phyloP scores from a whole-genome alignment of 2,888 invertebrate species.

The Drosophila setosimentum region DNA sequence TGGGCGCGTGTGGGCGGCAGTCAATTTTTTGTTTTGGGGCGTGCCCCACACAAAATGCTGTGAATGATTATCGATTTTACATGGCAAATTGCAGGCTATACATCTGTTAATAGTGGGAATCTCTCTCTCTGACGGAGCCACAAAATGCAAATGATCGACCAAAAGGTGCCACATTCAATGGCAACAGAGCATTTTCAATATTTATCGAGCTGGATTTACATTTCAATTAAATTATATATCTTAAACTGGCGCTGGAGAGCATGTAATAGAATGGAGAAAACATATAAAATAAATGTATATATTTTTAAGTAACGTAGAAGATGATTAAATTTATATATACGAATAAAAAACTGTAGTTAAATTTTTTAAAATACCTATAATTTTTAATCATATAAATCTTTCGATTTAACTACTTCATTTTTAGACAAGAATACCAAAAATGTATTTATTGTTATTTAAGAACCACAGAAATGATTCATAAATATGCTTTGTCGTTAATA shows the following conservation, averaged over 20 bases:
- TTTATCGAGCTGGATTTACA: neutral
- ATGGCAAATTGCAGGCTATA: conserved; percentile 67
- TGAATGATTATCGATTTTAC: conserved; percentile 80
- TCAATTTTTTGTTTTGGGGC: conserved; percentile 29
- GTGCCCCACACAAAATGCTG: conserved; percentile 68
- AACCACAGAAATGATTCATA: neutral
- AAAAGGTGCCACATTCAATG: conserved; percentile 25
- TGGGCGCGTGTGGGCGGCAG: conserved; percentile 39
- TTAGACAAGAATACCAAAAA: neutral
- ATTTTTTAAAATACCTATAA: neutral
- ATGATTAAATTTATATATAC: too few species aligned
- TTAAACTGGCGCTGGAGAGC: neutral
- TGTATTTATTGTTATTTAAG: neutral
- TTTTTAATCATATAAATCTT: neutral
- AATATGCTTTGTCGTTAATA: too few species aligned
- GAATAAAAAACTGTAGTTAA: too few species aligned
- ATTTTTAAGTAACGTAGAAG: neutral
- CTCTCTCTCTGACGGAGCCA: neutral
- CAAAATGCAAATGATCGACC: conserved; percentile 32
- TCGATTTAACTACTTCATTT: neutral
- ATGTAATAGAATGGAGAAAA: neutral
- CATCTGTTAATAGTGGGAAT: conserved; percentile 39
- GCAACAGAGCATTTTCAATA: neutral
- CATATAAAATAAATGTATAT: neutral
- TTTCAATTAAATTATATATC: conserved; percentile 1